Evolutionary conservation across 2,113 vertebrate species (phyloP), one percentile per base, ranked within the genome.

Genomic region (Zosterops pallidus): DNA sequence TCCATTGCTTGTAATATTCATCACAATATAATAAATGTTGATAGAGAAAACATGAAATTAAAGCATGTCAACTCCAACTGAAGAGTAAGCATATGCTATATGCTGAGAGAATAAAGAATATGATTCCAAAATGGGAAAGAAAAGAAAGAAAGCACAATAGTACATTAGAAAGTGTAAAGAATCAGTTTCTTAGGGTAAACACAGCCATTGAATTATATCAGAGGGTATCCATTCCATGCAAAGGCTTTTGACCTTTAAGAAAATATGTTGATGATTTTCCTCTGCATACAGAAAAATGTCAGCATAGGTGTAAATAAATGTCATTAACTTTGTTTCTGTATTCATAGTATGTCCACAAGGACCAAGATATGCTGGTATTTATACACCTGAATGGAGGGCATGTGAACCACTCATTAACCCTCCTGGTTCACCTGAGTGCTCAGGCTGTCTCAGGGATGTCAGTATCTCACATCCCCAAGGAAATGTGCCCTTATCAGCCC

Each of bases 221-320:
- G 67, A 89, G 41, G 18, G 5, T 65, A 84, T 74, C 83, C 88
- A 63, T 89, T 86, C 35, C 57, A 79, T 24, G 92, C 91, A 95
- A 90, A 94, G 84, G 67, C 63, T 95, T 95, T 94, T 97, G 92
- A 95, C 94, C 87, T 95, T 97, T 96, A 91, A 91, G 86, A 93
- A 95, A 79, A 80, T 79, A 75, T 56, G 76, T 92, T 95, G 88
- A 95, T 94, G 64, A 95, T 86, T 91, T 95, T 94, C 84, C 71
- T 91, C 31, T 89, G 72, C 65, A 95, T 94, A 83, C 75, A 67
- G 67, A 97, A 92, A 97, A 97, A 88, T 96, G 92, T 95, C 79
- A 91, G 81, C 71, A 37, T 21, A 81, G 52, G 29, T 94, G 56
- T 94, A 95, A 97, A 97, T 97, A 74, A 95, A 94, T 95, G 90